These are phyloP conservation scores for Clarias platycephalus DNA, from an alignment of 2,797 vertebrate species.

Conservation along the genomic window DNA sequence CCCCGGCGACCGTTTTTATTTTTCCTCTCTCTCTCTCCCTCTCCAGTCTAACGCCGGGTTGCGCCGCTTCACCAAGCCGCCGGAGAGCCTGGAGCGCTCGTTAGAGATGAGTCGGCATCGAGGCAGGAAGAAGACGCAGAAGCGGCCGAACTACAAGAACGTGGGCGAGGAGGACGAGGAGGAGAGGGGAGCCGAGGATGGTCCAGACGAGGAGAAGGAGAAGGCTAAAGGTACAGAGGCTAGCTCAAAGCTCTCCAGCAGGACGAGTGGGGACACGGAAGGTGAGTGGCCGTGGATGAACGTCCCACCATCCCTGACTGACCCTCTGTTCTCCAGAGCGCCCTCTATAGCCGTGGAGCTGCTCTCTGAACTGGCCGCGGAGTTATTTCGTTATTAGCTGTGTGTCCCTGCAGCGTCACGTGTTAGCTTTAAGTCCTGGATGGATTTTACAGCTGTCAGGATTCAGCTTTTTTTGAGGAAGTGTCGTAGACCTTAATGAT, in stretches of 20 bases:
- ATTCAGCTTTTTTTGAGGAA: background rate
- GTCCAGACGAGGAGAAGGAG: slow-evolving; percentile 84
- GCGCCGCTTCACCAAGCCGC: slow-evolving; percentile 90
- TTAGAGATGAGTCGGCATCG: slow-evolving; percentile 92
- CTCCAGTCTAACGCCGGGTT: slow-evolving; percentile 81
- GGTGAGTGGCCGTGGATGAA: slow-evolving; percentile 78
- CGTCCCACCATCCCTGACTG: slow-evolving; percentile 51
- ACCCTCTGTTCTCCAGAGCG: slow-evolving; percentile 38
- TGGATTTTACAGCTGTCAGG: background rate
- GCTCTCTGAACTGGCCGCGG: slow-evolving; percentile 48
- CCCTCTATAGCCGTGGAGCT: slow-evolving; percentile 39
- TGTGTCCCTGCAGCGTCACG: background rate
- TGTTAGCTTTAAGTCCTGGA: background rate
- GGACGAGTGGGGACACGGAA: slow-evolving; percentile 92
- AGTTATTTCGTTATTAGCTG: background rate
- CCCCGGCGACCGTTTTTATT: background rate
- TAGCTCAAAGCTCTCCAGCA: slow-evolving; percentile 82
- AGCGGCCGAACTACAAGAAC: slow-evolving; percentile 98
- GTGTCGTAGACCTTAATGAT: too few species aligned
- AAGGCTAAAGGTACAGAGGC: slow-evolving; percentile 91
- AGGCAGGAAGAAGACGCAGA: slow-evolving; percentile 87
- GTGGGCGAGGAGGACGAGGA: slow-evolving; percentile 94
- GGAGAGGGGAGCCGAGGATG: slow-evolving; percentile 78
- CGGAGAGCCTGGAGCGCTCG: slow-evolving; percentile 90
- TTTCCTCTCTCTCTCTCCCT: too few species aligned